Conservation (phyloP, 2,888 invertebrate species). For the Actias luna region DNA sequence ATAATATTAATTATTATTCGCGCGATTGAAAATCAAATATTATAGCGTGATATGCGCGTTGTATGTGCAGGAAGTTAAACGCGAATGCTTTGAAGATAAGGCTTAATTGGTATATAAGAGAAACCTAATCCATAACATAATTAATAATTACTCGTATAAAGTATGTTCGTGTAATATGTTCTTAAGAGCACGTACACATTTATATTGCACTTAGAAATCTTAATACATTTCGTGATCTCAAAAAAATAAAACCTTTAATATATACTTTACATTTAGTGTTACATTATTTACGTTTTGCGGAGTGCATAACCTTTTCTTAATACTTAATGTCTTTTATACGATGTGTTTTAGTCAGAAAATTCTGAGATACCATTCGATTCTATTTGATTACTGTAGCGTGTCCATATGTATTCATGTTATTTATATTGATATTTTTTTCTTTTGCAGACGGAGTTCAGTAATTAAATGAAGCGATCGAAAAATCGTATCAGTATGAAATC, state of each 20-base stretch:
- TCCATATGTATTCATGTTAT: neutral
- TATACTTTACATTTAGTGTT: no score
- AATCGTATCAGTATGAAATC: neutral
- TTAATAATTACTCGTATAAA: neutral
- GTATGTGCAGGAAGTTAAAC: neutral
- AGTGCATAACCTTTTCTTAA: no score
- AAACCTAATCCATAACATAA: neutral
- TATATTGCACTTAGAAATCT: neutral
- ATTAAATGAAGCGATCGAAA: neutral
- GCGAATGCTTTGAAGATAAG: neutral
- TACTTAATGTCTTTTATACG: no score
- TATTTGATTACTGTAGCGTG: neutral
- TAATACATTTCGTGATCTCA: no score
- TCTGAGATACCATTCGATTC: neutral
- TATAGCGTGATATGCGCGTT: conserved; percentile 1
- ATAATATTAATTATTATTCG: neutral
- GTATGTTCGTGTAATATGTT: neutral
- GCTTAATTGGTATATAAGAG: neutral
- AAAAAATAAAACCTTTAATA: no score
- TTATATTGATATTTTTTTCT: neutral
- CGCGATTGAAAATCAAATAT: neutral
- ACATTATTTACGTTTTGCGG: no score
- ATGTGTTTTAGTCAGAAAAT: neutral
- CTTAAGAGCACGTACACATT: neutral
- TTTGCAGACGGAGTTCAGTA: neutral